These are phyloP conservation scores for Mesochorus sp. DNA, from an alignment of 2,888 invertebrate genomes.

Conservation along the genomic window DNA sequence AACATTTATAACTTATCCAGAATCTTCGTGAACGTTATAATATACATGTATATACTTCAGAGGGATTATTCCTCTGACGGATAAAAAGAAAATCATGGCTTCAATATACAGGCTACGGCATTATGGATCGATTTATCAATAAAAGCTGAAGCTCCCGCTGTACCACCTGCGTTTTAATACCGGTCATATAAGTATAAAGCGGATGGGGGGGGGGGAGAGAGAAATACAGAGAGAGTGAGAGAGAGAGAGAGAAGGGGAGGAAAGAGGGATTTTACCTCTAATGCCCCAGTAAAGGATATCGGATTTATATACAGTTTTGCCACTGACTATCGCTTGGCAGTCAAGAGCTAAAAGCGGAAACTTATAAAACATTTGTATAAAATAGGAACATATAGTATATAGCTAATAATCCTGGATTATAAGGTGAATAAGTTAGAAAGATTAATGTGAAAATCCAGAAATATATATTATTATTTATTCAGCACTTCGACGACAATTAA, in stretches of 20 bases:
- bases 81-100: conserved; percentile 11
- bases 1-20: background rate
- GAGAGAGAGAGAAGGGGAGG: background rate
- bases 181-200: background rate
- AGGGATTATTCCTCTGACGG: conserved; percentile 27
- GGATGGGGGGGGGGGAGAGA: background rate
- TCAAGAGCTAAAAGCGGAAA: background rate
- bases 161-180: background rate
- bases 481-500: too few species aligned
- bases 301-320: conserved; percentile 36
- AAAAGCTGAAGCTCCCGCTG: background rate
- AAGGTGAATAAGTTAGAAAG: background rate
- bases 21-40: too few species aligned
- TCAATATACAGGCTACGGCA: background rate
- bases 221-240: background rate
- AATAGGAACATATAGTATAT: background rate
- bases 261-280: background rate
- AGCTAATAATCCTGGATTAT: background rate
- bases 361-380: conserved; percentile 15
- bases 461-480: too few species aligned
- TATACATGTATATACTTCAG: background rate
- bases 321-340: background rate
- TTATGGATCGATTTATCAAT: conserved; percentile 41
- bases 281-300: background rate
- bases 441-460: background rate